These are phyloP conservation scores for Alcis repandata DNA, from an alignment of 2,888 invertebrate genomes.

Conservation along the genomic window DNA sequence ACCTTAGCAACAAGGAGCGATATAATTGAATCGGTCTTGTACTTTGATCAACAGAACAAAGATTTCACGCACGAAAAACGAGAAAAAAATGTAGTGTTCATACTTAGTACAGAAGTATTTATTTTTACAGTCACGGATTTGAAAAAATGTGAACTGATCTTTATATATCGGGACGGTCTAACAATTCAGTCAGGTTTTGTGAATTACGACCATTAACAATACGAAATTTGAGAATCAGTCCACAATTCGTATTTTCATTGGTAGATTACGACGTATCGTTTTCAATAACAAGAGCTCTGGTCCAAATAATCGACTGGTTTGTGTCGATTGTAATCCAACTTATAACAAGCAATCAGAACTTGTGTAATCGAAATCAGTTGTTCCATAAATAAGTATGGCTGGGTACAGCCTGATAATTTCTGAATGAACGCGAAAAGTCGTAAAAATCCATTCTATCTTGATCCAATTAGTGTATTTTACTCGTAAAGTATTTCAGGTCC, in stretches of 20 bases:
- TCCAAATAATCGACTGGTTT: background rate
- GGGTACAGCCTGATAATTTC: no score
- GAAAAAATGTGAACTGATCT: no score
- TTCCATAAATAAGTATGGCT: background rate
- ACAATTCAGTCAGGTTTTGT: no score
- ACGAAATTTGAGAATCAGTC: no score
- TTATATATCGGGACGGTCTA: no score
- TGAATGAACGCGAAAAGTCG: background rate
- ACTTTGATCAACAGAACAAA: background rate
- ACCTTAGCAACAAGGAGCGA: slow-evolving; percentile 8
- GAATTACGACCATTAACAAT: no score
- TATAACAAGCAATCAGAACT: slow-evolving; percentile 17
- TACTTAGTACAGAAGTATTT: no score
- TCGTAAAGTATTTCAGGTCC: background rate
- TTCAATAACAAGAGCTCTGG: slow-evolving; percentile 10
- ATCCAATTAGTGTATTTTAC: slow-evolving; percentile 7
- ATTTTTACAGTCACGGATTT: no score
- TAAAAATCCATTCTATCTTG: slow-evolving; percentile 2
- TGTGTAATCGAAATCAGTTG: slow-evolving; percentile 1
- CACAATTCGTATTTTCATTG: no score
- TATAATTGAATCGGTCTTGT: background rate
- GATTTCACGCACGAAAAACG: no score
- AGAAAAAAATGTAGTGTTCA: no score
- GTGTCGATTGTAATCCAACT: background rate
- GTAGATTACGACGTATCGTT: no score